Conservation (phyloP, 1,140 invertebrate species). For the Scylla paramamosain region DNA sequence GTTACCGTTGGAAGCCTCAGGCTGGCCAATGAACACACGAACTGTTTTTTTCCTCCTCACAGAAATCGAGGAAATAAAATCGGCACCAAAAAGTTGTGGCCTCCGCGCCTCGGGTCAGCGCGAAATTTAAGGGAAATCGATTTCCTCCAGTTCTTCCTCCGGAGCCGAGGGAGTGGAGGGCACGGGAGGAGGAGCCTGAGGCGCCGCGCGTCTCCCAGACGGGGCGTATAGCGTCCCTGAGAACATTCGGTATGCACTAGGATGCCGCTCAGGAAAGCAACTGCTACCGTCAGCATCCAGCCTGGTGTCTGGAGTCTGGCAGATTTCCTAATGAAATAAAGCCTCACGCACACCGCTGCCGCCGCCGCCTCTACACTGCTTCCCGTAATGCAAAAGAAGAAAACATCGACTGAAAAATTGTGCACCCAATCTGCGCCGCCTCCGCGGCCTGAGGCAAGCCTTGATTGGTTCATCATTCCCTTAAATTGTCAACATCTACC, state of each 20-base stretch:
- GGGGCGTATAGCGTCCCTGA: background rate
- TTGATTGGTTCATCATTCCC: conserved; percentile 64
- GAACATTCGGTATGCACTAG: background rate
- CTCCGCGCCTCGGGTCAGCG: conserved; percentile 56
- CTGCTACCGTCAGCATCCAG: background rate
- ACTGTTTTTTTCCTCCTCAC: conserved; percentile 50
- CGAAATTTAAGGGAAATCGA: conserved; percentile 59
- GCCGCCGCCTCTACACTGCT: background rate
- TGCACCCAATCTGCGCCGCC: conserved; percentile 48
- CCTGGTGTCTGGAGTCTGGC: background rate
- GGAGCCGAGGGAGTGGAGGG: background rate
- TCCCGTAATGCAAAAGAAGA: background rate
- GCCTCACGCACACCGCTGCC: background rate
- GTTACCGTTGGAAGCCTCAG: background rate
- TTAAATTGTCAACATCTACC: conserved; percentile 62
- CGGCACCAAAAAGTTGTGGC: conserved; percentile 58
- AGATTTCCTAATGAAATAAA: background rate
- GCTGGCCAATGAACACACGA: background rate
- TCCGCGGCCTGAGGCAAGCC: conserved; percentile 58
- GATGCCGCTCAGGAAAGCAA: background rate
- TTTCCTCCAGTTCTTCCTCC: conserved; percentile 61
- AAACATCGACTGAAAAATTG: conserved; percentile 34
- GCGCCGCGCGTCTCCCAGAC: background rate
- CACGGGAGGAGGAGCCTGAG: background rate
- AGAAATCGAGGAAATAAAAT: conserved; percentile 63